Base-by-base conservation (phyloP, 2,888 invertebrate genomes). In the Agrochola lota region DNA sequence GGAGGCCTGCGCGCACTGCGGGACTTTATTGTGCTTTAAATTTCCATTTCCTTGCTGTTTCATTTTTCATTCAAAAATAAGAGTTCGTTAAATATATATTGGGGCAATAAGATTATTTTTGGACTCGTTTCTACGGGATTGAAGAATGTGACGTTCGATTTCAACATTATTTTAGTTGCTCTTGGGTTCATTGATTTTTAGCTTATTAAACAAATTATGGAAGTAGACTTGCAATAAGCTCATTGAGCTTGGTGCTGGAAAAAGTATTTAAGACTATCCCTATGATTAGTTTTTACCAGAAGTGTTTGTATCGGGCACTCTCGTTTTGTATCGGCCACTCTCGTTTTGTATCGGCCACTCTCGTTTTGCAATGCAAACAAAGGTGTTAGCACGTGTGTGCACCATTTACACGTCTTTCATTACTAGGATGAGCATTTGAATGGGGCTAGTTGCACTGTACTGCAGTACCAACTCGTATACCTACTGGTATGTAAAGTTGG, bases 401-500 rank as follows among this genome's bases (percentile, higher is more conserved):
- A 26, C 49, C 73, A 40, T 80, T 68, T 30, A 59, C 67, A 67
- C 40, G 55, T 69, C n/a, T 63, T 68, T 80, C 57, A 80, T 74
- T 59, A 79, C n/a, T 30, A 15, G 20, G 8, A 66, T 30, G 23
- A 76, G 12, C 12, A 30, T 64, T 75, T 60, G 17, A 66, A 69
- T 59, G 20, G 6, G 23, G 26, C 23, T 52, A 35, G 63, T 69
- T 49, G 74, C 63, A 46, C 30, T 46, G 30, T 30, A 52, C 30
- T 49, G 49, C 5, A 70, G 5, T 43, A 17, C 30, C 43, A 4
- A 35, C 35, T 35, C 35, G 2, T 17, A 6, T 15, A 52, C 17
- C 15, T 5, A 40, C 5, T 49, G 9, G 5, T 26, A 57, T 40
- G 40, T 35, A 20, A 23, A 35, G 40, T 46, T 57, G 43, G 9